Evolutionary conservation across 2,797 vertebrate genomes (phyloP).

Genomic region (Chaunax sp.): DNA sequence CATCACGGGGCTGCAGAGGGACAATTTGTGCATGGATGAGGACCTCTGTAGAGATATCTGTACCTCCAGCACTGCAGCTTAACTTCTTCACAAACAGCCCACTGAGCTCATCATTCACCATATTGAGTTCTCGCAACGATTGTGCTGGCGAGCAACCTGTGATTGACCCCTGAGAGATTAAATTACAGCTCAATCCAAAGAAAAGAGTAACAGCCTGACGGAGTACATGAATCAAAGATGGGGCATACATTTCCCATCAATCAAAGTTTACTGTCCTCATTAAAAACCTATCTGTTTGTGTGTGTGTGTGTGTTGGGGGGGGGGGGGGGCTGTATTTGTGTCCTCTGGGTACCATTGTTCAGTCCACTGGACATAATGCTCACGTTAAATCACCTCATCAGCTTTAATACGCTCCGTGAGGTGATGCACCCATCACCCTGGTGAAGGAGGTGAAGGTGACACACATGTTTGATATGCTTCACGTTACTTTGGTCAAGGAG

Average conservation of each 20-base stretch:
- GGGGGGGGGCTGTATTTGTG: conserved; percentile 42
- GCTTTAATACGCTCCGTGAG: conserved; percentile 59
- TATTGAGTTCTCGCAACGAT: conserved; percentile 39
- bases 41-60: conserved; percentile 10
- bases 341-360: conserved; percentile 61
- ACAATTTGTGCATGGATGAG: conserved; percentile 27
- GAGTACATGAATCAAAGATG: conserved; percentile 35
- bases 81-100: conserved; percentile 40
- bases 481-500: conserved; percentile 65
- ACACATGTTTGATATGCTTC: conserved; percentile 41
- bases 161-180: conserved; percentile 57
- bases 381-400: conserved; percentile 74
- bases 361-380: conserved; percentile 66
- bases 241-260: conserved; percentile 48
- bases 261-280: conserved; percentile 57
- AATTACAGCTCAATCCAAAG: conserved; percentile 57
- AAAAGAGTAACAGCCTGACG: conserved; percentile 44
- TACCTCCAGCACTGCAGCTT: conserved; percentile 26
- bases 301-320: conserved; percentile 9
- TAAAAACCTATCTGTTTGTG: conserved; percentile 49
- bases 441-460: conserved; percentile 67
- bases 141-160: conserved; percentile 40
- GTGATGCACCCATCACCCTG: conserved; percentile 61
- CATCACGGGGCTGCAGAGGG: neutral
- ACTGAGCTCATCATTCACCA: conserved; percentile 38